These are phyloP conservation scores for Cerceris ruficornis DNA, from an alignment of 2,888 invertebrate species.

Conservation along the genomic window DNA sequence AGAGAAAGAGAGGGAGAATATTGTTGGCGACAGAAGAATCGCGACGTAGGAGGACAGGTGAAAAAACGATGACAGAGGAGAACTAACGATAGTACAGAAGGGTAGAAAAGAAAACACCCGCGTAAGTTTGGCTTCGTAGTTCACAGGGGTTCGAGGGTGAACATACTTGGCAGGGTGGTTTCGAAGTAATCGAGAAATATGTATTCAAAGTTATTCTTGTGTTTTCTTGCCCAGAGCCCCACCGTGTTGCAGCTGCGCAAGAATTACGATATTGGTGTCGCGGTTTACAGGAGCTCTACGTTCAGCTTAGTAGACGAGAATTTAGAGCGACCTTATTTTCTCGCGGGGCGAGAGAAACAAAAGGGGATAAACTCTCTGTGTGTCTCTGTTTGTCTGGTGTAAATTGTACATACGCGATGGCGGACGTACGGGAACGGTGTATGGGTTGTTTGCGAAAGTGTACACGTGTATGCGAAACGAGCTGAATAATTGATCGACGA, in stretches of 20 bases:
- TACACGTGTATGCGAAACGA: conserved; percentile 44
- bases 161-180: conserved; percentile 27
- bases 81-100: too few species aligned
- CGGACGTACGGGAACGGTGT: conserved; percentile 3
- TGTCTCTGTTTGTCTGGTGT: neutral
- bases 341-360: conserved; percentile 52
- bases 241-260: conserved; percentile 66
- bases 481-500: conserved; percentile 46
- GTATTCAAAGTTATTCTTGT: conserved; percentile 65
- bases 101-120: too few species aligned
- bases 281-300: conserved; percentile 45
- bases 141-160: conserved; percentile 18
- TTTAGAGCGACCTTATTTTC: conserved; percentile 60
- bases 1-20: too few species aligned
- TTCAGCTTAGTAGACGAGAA: conserved; percentile 60
- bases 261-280: conserved; percentile 66
- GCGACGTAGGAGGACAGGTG: too few species aligned
- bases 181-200: conserved; percentile 62
- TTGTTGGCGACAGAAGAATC: too few species aligned
- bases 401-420: neutral
- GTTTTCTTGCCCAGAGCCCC: conserved; percentile 74
- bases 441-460: neutral
- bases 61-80: too few species aligned
- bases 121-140: too few species aligned
- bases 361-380: conserved; percentile 26